Evolutionary conservation across 2,113 vertebrate genomes (phyloP).

Genomic region (Haplotaxodon microlepis): DNA sequence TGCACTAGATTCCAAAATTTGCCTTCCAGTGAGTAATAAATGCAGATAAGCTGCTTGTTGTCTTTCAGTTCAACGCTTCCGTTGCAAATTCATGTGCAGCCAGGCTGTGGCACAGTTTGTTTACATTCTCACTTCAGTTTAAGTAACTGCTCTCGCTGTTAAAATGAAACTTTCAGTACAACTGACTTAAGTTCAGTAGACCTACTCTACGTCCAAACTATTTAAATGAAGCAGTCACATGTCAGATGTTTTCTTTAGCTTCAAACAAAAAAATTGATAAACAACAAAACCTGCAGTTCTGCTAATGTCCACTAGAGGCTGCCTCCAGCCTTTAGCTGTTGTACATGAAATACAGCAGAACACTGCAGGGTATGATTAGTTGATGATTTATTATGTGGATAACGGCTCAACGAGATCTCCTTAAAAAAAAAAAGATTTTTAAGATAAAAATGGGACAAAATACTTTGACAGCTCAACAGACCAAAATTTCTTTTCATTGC

Average conservation of each 20-base stretch:
- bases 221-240: background rate
- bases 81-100: background rate
- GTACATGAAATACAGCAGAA: background rate
- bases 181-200: background rate
- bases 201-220: background rate
- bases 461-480: background rate
- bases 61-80: background rate
- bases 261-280: background rate
- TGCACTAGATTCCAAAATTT: background rate
- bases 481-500: accelerated
- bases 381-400: background rate
- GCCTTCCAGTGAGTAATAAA: background rate
- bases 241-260: background rate
- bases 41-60: background rate
- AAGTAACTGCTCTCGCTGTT: background rate
- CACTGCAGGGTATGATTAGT: background rate
- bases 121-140: background rate
- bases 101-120: background rate
- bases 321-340: background rate
- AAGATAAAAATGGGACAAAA: background rate
- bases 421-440: background rate
- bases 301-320: background rate
- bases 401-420: background rate
- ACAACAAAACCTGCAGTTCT: background rate
- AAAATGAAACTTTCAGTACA: background rate